A percentile compares a stretch with the other conserved stretches of the same genome.
Evolutionary conservation across 2,113 vertebrate species (phyloP).

Genomic region (Cryptomyrus ogoouensis): DNA sequence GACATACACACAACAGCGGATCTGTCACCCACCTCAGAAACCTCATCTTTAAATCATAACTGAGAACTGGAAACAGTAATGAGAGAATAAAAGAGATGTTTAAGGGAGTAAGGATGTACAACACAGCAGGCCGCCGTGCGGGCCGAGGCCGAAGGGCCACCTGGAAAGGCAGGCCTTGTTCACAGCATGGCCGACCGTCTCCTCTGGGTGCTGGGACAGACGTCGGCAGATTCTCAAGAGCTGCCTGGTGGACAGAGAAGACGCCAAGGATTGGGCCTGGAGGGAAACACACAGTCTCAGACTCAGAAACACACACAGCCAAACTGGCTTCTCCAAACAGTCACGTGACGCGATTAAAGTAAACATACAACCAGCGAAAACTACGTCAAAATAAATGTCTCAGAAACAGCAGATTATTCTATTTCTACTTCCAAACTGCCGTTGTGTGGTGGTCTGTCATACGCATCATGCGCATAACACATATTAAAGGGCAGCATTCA

Average conservation of each 20-base stretch:
- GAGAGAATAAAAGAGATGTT: too few relatives aligned
- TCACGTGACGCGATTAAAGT: background rate
- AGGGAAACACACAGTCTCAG: slow-evolving; percentile 27
- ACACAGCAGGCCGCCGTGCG: background rate
- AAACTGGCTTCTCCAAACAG: background rate
- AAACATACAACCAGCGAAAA: background rate
- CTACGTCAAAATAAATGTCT: background rate
- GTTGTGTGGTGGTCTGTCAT: background rate
- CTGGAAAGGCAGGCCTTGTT: slow-evolving; percentile 94
- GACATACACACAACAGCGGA: background rate
- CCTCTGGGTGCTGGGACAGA: slow-evolving; percentile 78
- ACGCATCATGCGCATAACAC: background rate
- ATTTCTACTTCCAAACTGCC: background rate
- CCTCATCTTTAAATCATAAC: background rate
- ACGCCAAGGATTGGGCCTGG: slow-evolving; percentile 84
- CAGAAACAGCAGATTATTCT: background rate
- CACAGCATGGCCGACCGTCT: slow-evolving; percentile 75
- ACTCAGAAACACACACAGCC: slow-evolving; percentile 20
- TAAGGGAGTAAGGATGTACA: background rate
- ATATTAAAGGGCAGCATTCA: background rate
- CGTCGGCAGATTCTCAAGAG: slow-evolving; percentile 82
- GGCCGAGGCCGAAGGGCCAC: slow-evolving; percentile 47
- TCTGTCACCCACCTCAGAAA: background rate
- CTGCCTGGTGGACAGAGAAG: slow-evolving; percentile 87
- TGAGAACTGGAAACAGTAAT: background rate